These are phyloP conservation scores for Drosophila quasianomalipes DNA, from an alignment of 2,888 invertebrate genomes.

Conservation along the genomic window DNA sequence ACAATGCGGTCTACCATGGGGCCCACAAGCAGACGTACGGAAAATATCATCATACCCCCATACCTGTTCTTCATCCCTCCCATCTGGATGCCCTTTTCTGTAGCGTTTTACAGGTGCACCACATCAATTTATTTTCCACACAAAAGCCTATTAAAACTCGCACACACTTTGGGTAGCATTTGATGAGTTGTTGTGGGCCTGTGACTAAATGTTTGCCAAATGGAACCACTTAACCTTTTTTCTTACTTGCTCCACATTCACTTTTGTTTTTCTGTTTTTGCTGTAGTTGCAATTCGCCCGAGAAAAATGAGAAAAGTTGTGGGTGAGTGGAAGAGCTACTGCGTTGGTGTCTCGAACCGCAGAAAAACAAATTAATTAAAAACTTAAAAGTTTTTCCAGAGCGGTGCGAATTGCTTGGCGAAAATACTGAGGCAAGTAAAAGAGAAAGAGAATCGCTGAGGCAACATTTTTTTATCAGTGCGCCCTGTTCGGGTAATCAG, in stretches of 20 bases:
- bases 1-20: conserved; percentile 67
- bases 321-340: conserved; percentile 17
- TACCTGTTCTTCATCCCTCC: conserved; percentile 14
- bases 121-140: conserved; percentile 81
- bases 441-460: conserved; percentile 13
- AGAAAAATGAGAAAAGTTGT: conserved; percentile 59
- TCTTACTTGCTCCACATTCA: conserved; percentile 2
- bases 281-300: conserved; percentile 9
- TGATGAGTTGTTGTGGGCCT: conserved; percentile 40
- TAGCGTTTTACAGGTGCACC: conserved; percentile 77
- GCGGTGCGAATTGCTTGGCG: conserved; percentile 14
- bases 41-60: conserved; percentile 1
- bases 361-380: conserved; percentile 77
- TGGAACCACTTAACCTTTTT: conserved; percentile 79
- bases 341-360: conserved; percentile 50
- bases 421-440: background rate
- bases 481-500: conserved; percentile 11
- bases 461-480: conserved; percentile 26
- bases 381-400: conserved; percentile 68
- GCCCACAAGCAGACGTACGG: conserved; percentile 54
- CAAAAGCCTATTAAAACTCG: conserved; percentile 79
- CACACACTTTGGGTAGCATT: conserved; percentile 60
- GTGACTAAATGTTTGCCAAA: conserved; percentile 76
- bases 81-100: conserved; percentile 45
- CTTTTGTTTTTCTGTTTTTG: conserved; percentile 14